Base-by-base conservation (phyloP, 1,140 invertebrate species). In the Triops cancriformis region DNA sequence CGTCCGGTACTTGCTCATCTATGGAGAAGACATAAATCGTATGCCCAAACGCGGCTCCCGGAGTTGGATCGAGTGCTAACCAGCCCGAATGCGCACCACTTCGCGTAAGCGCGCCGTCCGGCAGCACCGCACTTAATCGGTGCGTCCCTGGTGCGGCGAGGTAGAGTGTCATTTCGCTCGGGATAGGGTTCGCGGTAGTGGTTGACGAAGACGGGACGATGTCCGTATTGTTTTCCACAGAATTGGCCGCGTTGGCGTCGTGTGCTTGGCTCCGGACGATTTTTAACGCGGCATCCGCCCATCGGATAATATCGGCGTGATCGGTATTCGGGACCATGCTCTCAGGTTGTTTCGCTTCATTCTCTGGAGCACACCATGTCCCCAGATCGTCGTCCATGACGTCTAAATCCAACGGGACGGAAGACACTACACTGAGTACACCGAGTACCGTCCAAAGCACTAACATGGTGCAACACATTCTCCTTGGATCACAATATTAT, bases 51-150 rank as follows among this genome's bases (percentile, higher is more conserved):
- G 84, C 85, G 11, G 84, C 83, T 7, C 79, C 75, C 0, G 88
- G 87, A 78, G 84, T 86, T 0, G 86, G 87, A 80, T 88, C 87
- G 7, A 88, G 77, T 10, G 85, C 85, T 1, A 88, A 37, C 74
- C 88, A 82, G 12, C 83, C 84, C 77, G 87, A 85, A 79, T 87
- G 86, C 14, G 79, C 73, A 4, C 82, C 83, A 6, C 82, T 79
- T 76, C 83, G 82, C 11, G 80, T 78, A 27, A 84, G 81, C 6
- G 79, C 82, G 31, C 84, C 85, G 76, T 88, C 87, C 0, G 86
- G 86, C 18, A 87, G 79, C 10, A 85, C 81, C 6, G 85, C 83
- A 10, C 80, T 64, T 41, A 84, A 81, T 45, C 74, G 41, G 0
- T 73, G 72, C 41, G 64, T 11, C 23, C 72, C 64, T 14, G 42